phyloP scores from a whole-genome alignment of 2,797 vertebrate genomes.

The Pachyuromys duprasi region DNA sequence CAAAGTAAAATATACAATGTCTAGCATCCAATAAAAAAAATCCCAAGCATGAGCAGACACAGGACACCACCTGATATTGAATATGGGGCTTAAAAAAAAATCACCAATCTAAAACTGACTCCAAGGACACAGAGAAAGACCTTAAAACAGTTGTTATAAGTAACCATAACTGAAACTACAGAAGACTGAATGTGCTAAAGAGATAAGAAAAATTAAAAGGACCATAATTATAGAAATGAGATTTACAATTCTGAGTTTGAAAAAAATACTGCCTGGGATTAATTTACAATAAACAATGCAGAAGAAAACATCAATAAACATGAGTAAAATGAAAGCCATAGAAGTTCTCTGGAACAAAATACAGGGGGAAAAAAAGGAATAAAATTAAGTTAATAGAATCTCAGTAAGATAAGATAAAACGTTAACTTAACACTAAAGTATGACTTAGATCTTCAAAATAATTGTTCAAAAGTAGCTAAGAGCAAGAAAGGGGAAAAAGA shows the following conservation, averaged over 20 bases:
- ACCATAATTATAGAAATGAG: not conserved
- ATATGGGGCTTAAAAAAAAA: not conserved
- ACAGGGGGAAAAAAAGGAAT: not conserved
- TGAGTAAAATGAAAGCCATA: not conserved
- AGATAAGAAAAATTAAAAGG: not conserved
- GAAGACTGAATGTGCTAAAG: not conserved
- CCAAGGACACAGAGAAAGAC: not conserved
- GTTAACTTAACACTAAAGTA: not conserved
- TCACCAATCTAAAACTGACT: not conserved
- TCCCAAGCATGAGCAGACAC: not conserved
- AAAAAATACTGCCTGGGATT: not conserved
- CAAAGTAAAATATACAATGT: slow-evolving; percentile 6
- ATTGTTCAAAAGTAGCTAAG: slow-evolving; percentile 1
- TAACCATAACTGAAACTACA: not conserved
- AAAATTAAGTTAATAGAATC: slow-evolving; percentile 1
- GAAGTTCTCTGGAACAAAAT: not conserved
- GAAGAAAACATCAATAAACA: not conserved
- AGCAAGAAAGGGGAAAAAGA: not conserved
- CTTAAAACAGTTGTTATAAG: not conserved
- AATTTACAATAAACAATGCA: slow-evolving; percentile 13
- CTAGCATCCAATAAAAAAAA: slow-evolving; percentile 22
- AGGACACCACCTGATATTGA: not conserved
- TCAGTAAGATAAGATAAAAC: not conserved
- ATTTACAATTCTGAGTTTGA: not conserved
- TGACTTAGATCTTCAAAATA: not conserved